A percentile compares a stretch with the other conserved stretches of the same genome.
Conservation (phyloP, 2,888 invertebrate genomes). For the Epistrophella euchroma region DNA sequence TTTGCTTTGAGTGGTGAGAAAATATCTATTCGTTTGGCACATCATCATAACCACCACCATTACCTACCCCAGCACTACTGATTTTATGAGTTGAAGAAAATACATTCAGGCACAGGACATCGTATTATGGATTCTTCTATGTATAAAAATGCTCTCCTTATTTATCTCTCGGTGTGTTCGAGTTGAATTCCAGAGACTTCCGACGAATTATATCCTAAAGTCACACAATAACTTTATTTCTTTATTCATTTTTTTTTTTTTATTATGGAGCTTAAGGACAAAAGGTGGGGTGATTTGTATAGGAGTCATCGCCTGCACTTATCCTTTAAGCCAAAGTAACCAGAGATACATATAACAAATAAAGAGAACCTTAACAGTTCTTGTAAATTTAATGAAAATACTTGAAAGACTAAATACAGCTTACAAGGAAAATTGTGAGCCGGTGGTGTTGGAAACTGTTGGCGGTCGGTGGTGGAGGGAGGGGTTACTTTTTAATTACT, state of each 20-base stretch:
- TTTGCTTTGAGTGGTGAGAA: conserved; percentile 3
- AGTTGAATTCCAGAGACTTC: conserved; percentile 23
- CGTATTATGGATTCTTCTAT: neutral
- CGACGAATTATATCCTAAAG: conserved; percentile 41
- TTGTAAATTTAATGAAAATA: conserved; percentile 72
- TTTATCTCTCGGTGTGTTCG: conserved; percentile 36
- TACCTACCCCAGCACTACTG: neutral
- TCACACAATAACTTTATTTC: conserved; percentile 18
- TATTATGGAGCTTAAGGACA: conserved; percentile 2
- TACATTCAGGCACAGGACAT: conserved; percentile 5
- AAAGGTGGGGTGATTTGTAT: conserved; percentile 39
- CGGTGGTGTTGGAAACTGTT: no score
- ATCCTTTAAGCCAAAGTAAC: neutral
- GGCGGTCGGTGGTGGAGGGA: neutral
- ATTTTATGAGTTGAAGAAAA: conserved; percentile 12
- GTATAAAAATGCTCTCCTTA: conserved; percentile 5
- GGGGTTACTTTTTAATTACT: conserved; percentile 69
- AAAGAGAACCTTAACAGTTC: conserved; percentile 31
- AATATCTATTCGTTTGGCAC: conserved; percentile 50
- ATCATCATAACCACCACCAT: conserved; percentile 27
- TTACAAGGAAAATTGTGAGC: neutral
- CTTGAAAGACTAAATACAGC: conserved; percentile 44
- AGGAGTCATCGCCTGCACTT: neutral
- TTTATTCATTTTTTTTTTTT: conserved; percentile 10
- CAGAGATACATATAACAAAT: conserved; percentile 9